phyloP scores from a whole-genome alignment of 2,797 vertebrate genomes.

The Scyliorhinus canicula region DNA sequence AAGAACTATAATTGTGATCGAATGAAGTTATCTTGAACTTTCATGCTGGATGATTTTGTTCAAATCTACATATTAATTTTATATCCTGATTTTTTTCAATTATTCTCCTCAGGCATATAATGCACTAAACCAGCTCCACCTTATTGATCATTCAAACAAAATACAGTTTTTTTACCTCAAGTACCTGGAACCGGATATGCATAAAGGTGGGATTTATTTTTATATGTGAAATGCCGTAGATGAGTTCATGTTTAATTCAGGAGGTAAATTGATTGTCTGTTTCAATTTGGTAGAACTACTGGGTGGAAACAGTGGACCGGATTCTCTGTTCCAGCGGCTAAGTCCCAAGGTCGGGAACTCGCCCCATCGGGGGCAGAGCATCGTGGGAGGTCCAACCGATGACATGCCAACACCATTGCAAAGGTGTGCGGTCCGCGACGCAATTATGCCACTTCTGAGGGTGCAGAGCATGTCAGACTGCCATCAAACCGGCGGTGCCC shows the following conservation, averaged over 20 bases:
- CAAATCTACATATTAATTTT: neutral
- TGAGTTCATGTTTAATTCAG: neutral
- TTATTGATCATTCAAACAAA: constrained; percentile 52
- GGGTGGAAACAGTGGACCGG: neutral
- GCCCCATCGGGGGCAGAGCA: too few relatives aligned
- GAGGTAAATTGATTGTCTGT: neutral
- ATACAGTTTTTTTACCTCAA: constrained; percentile 59
- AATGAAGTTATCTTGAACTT: neutral
- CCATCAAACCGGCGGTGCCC: too few relatives aligned
- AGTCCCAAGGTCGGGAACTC: too few relatives aligned
- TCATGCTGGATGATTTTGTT: neutral
- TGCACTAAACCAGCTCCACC: constrained; percentile 57
- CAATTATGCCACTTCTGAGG: too few relatives aligned
- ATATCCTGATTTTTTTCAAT: neutral
- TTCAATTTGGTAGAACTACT: neutral
- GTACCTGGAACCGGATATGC: constrained; percentile 51
- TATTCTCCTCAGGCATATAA: constrained; percentile 49
- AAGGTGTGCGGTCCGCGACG: too few relatives aligned
- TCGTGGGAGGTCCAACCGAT: too few relatives aligned
- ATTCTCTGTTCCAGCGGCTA: too few relatives aligned
- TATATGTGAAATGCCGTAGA: neutral
- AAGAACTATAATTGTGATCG: neutral
- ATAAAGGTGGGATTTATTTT: constrained; percentile 4
- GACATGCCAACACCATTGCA: too few relatives aligned
- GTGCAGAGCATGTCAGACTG: too few relatives aligned